Evolutionary conservation across 2,113 vertebrate genomes (phyloP), one percentile per base, ranked within the genome.

Genomic region (Phodopus roborovskii): DNA sequence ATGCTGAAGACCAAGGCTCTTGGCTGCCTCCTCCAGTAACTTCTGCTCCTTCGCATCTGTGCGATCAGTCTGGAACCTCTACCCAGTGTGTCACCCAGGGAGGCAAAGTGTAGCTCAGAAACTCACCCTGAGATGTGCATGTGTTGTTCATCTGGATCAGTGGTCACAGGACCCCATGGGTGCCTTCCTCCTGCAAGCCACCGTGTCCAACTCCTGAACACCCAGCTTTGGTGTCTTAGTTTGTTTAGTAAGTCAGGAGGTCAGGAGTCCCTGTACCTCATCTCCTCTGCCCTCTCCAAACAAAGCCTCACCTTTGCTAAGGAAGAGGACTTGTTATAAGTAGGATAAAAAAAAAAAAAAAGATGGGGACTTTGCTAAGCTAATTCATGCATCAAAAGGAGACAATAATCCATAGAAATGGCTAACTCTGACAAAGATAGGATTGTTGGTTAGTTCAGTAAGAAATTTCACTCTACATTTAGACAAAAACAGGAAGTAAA

Each of bases 241-340:
- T 62, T 79, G 75, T 30, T 83, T 82, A 39, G 30, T 7, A 75
- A 10, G 26, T 5, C 4, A 88, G 9, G 22, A 50, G 68, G 62
- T 53, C 16, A 77, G 53, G 70, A 56, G 24, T 77, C 42, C 33
- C 30, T 36, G 74, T 70, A 39, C 26, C 50, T 82, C 22, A 66
- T 83, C 75, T 81, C 73, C 58, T 92, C 84, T 90, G 33, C 71
- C 42, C 70, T 94, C 45, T 86, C 83, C 48, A 89, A 6, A 28
- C 12, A 48, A 79, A 92, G 82, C 20, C 53, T 81, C 5, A 8
- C 33, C 2, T 97, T 68, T 91, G 42, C 10, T 36, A 62, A 24
- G 26, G 39, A 95, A 83, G 92, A 96, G 77, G 28, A 66, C 50
- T 87, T 94, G 68, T n/a, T 42, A 33, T 73, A 7, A 92, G 77